Conservation (phyloP, 2,888 invertebrate genomes). For the Morinoia aosen region DNA sequence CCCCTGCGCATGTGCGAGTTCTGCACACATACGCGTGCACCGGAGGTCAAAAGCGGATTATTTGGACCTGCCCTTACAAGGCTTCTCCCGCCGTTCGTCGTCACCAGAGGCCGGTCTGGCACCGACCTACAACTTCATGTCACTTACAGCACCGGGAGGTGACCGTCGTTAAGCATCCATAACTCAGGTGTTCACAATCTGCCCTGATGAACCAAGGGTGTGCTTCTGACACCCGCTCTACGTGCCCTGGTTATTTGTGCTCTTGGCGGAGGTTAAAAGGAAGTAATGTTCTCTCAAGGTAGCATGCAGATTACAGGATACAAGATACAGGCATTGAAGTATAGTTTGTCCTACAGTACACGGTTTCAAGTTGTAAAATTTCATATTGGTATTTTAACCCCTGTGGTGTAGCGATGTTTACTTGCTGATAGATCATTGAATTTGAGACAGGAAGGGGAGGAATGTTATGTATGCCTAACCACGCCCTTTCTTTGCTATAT, state of each 20-base stretch:
- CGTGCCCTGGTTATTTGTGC: not conserved
- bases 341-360: not conserved
- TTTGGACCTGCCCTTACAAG: not conserved
- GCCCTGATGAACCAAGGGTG: not conserved
- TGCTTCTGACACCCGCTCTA: not conserved
- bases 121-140: conserved; percentile 6
- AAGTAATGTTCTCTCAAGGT: not conserved
- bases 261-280: no score
- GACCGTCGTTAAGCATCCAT: conserved; percentile 22
- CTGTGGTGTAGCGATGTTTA: not conserved
- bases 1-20: not conserved
- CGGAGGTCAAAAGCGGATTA: not conserved
- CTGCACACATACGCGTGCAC: not conserved
- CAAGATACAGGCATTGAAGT: not conserved
- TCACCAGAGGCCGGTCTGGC: not conserved
- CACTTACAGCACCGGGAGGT: not conserved
- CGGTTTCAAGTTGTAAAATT: not conserved
- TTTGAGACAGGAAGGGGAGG: not conserved
- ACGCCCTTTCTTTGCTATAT: not conserved
- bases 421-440: not conserved
- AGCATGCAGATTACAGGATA: not conserved
- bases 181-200: conserved; percentile 41
- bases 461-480: not conserved
- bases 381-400: not conserved
- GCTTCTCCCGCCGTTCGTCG: not conserved